Conservation (phyloP, 2,113 vertebrate species). For the Ia io region DNA sequence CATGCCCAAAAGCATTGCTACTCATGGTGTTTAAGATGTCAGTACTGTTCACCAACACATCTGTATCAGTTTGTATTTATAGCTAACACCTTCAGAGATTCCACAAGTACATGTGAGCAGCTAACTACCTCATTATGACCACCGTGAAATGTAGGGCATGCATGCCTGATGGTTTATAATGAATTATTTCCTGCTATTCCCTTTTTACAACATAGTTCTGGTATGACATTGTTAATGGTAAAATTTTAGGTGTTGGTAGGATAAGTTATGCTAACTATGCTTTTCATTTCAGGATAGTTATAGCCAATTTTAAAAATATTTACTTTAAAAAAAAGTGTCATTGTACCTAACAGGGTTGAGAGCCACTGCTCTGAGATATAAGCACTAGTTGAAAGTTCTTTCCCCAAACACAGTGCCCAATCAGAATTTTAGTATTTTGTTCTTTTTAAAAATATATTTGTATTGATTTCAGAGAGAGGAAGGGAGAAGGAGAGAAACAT, state of each 20-base stretch:
- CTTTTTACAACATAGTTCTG: background rate
- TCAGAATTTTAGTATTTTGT: background rate
- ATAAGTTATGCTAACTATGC: background rate
- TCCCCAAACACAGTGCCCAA: background rate
- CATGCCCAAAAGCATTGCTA: background rate
- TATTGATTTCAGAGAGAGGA: no score
- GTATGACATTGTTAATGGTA: background rate
- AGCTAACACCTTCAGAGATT: background rate
- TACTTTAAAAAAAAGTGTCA: background rate
- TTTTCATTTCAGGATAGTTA: background rate
- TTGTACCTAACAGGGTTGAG: background rate
- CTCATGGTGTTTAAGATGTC: background rate
- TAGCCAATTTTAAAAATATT: background rate
- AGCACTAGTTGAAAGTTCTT: background rate
- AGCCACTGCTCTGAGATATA: background rate
- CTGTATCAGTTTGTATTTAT: background rate
- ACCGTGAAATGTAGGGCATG: background rate
- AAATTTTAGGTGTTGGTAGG: background rate
- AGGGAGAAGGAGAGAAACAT: no score
- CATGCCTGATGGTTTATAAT: background rate
- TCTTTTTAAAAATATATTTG: background rate
- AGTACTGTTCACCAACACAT: background rate
- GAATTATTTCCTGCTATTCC: background rate
- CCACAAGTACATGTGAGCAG: background rate
- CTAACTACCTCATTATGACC: background rate